Evolutionary conservation across 2,888 invertebrate genomes (phyloP), one percentile per base, ranked within the genome.

Genomic region (Drosophila planitibia): DNA sequence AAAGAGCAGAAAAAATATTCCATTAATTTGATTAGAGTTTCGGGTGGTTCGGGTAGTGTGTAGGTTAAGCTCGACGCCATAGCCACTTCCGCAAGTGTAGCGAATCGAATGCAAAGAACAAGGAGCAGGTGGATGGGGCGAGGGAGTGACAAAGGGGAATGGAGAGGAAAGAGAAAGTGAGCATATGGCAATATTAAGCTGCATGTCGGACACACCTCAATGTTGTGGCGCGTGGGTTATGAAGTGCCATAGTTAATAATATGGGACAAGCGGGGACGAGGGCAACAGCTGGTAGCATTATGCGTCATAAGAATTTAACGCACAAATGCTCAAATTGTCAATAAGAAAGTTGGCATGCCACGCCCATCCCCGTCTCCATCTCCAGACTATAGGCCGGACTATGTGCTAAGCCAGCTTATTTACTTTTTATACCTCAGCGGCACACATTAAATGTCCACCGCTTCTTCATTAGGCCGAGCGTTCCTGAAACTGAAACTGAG

Each of bases 251-350:
- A 25, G 65, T 86, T 89, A 87, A 88, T 81, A 86, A 85, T 80
- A 74, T 63, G 72, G 49, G 51, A 59, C 47, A 39, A 14, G 65
- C 1, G 28, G 37, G 32, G 52, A 16, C 25, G 6, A 37, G 19
- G 54, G 47, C 70, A 55, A 32, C 65, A 44, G 49, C 53, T 62
- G 32, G 33, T 19, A 35, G 65, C 76, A 88, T 88, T 85, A 88
- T 79, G 89, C 90, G 83, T 75, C 90, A 84, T 90, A 86, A 86
- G 91, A 89, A 89, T 89, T 90, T 87, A 82, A 87, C 82, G 89
- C 89, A 77, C 78, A 82, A 90, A 84, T 82, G 81, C 87, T 87
- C 91, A 90, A 88, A 88, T 90, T 88, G 87, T 87, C 89, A 88
- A 90, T 90, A 88, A 88, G 91, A 77, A 90, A 85, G 71, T 88